A percentile compares a stretch with the other conserved stretches of the same genome.
Conservation (phyloP, 1,140 invertebrate species). For the Bradysia coprophila region DNA sequence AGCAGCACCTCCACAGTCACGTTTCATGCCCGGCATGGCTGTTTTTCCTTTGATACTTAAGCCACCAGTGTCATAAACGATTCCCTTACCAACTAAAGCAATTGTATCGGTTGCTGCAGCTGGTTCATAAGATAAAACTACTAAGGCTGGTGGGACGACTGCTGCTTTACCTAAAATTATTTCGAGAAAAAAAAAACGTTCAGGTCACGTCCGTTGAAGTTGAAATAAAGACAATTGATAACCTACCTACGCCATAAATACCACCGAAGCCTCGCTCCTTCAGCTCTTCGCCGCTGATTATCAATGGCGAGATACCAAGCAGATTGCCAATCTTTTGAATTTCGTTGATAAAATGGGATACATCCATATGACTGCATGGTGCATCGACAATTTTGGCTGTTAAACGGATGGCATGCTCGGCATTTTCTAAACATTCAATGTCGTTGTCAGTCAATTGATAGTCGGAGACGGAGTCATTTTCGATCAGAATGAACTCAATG, state of each 20-base stretch:
- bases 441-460: slow-evolving; percentile 32
- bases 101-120: slow-evolving; percentile 47
- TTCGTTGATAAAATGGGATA: slow-evolving; percentile 58
- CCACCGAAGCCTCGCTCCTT: slow-evolving; percentile 58
- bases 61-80: slow-evolving; percentile 86
- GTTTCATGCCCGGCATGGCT: slow-evolving; percentile 84
- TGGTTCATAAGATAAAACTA: slow-evolving; percentile 49
- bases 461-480: slow-evolving; percentile 17
- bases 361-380: slow-evolving; percentile 71
- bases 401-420: slow-evolving; percentile 43
- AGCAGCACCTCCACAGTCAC: slow-evolving; percentile 82
- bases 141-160: slow-evolving; percentile 54
- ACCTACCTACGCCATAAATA: slow-evolving; percentile 77
- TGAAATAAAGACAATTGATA: no score
- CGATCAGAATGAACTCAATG: slow-evolving; percentile 41
- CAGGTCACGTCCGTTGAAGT: no score
- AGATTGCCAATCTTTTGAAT: slow-evolving; percentile 39
- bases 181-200: no score
- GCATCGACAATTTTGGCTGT: slow-evolving; percentile 66
- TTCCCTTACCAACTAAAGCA: slow-evolving; percentile 85
- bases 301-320: slow-evolving; percentile 38
- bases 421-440: slow-evolving; percentile 35
- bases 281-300: slow-evolving; percentile 63
- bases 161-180: slow-evolving; percentile 71
- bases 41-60: slow-evolving; percentile 78